phyloP scores from a whole-genome alignment of 2,888 invertebrate species.

The Conus canariensis region DNA sequence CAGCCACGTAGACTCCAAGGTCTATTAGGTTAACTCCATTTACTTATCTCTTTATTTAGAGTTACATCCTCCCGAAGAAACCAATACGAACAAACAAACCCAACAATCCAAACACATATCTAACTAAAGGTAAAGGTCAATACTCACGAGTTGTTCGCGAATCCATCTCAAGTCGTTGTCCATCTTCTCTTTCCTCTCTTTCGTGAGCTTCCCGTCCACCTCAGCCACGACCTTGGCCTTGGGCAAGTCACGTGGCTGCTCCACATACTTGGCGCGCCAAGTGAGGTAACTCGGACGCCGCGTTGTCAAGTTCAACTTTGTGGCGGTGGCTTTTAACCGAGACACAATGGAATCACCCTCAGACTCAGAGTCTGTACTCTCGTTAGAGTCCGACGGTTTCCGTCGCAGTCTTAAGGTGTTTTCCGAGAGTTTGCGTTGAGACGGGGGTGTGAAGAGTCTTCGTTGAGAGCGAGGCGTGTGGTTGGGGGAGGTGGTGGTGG shows the following conservation, averaged over 20 bases:
- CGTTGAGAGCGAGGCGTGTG: not conserved
- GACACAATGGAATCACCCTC: not conserved
- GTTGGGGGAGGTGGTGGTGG: not conserved
- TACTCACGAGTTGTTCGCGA: conserved; percentile 64
- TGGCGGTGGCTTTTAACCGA: conserved; percentile 64
- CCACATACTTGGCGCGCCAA: conserved; percentile 66
- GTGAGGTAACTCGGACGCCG: conserved; percentile 67
- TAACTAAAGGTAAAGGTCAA: too few relatives aligned
- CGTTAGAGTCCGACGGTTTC: not conserved
- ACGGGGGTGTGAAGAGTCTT: not conserved
- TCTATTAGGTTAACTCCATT: too few relatives aligned
- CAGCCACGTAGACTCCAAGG: too few relatives aligned
- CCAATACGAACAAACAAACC: too few relatives aligned
- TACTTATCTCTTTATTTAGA: too few relatives aligned
- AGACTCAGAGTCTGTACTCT: not conserved
- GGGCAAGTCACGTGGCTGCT: conserved; percentile 42
- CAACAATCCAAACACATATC: too few relatives aligned
- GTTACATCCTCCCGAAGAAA: too few relatives aligned
- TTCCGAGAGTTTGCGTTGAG: not conserved
- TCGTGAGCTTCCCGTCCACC: conserved; percentile 57
- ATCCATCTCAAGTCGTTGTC: conserved; percentile 67
- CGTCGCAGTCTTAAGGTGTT: not conserved
- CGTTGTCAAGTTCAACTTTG: conserved; percentile 65
- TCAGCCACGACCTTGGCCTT: conserved; percentile 35
- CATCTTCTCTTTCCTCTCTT: conserved; percentile 63